Evolutionary conservation across 2,888 invertebrate genomes (phyloP), one percentile per base, ranked within the genome.

Genomic region (Meteorus colon): DNA sequence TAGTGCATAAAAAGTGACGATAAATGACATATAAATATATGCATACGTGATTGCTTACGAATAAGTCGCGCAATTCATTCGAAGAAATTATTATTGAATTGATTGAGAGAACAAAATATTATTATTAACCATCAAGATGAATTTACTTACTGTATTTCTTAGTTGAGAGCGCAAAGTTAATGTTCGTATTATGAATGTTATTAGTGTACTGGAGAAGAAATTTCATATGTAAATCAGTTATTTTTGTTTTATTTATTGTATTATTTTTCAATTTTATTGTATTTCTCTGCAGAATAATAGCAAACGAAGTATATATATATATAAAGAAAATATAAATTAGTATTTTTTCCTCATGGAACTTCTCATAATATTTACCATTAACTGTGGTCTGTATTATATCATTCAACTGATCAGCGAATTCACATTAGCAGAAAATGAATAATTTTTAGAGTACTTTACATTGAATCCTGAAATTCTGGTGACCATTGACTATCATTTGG

Each of bases 251-350:
- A 19, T 55, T 55, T 55, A 55, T 55, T 55, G 55, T 55, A 55
- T 55, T 55, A 55, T 62, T 14, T 62, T 29, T 12, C 27, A 62
- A 16, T 4, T 62, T 62, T 14, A 16, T 62, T 16, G 27, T 29
- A 29, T n/a, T 29, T 31, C 31, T n/a, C 31, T 12, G n/a, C 10
- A 31, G n/a, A 31, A 29, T 29, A 60, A 60, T 62, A 31, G 31
- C 62, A 6, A 6, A 27, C 16, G n/a, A 62, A 62, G 31, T 62
- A 55, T 55, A n/a, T 55, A 55, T 55, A n/a, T 55, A 55, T 19
- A 55, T 19, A 19, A n/a, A 24, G 5, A 55, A 55, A 19, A 14
- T 16, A 60, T 12, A 29, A 60, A 19, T 5, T 29, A 62, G 1
- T 5, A n/a, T 29, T 31, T 27, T 62, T 29, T 31, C 29, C 14